Base-by-base conservation (phyloP, 2,113 vertebrate genomes). In the Gymnarchus niloticus region DNA sequence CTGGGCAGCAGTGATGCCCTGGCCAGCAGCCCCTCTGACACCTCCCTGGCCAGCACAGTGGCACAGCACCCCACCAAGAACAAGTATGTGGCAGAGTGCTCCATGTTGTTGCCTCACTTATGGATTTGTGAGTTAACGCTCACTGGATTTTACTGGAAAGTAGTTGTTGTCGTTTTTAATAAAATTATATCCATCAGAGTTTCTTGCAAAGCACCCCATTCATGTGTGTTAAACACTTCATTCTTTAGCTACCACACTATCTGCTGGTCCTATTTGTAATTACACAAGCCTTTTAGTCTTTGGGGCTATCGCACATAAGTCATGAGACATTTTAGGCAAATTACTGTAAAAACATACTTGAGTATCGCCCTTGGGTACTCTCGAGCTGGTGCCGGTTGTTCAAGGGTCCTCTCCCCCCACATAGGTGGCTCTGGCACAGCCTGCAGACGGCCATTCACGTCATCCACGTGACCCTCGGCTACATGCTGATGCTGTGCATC, bases 401-500 rank as follows among this genome's bases (percentile, higher is more conserved):
- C 23, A 23, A 2, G 41, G 65, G 33, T 73, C 33, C 5, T 48
- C 76, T 88, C 4, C 87, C 61, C 85, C 1, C 84, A 69, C 12
- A 12, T 84, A 92, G 48, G 84, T 97, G 95, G 91, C 23, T 91
- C 83, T 92, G 92, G 89, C 96, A 97, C 8, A 51, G 92, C 0
- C 86, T 91, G 49, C 95, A 97, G 94, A 95, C 96, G 0, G 84
- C 93, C 56, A 91, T 98, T 85, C 97, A 99, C 28, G 76, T 97
- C 6, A 8, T 92, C 84, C 98, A 99, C 91, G 97, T 99, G 92
- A 90, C 95, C 73, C 92, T 98, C 46, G 96, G 96, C 88, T 99
- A 99, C 92, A 92, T 96, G 92, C 88, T 99, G 89, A 99, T 99
- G 98, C 87, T 99, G 88, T 97, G 96, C 0, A 96, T 98, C 57